A percentile compares a stretch with the other conserved stretches of the same genome.
Evolutionary conservation across 2,888 invertebrate species (phyloP).

Genomic region (Caradrina kadenii): DNA sequence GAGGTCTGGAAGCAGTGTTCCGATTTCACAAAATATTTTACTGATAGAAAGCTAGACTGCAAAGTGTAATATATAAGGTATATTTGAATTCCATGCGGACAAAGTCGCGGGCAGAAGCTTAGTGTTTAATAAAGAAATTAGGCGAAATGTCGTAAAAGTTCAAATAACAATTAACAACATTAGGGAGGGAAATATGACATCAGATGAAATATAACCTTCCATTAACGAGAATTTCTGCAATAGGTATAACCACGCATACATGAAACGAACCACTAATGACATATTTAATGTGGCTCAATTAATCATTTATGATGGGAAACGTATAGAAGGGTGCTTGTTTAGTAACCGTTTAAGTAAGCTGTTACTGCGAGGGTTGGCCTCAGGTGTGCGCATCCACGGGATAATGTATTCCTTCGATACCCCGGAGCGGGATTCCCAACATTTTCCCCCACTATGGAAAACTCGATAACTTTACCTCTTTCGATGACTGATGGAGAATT

Average conservation of each 20-base stretch:
- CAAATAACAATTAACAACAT: slow-evolving; percentile 54
- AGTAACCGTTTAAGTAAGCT: slow-evolving; percentile 51
- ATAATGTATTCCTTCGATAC: slow-evolving; percentile 72
- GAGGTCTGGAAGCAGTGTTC: no score
- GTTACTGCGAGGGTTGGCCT: slow-evolving; percentile 54
- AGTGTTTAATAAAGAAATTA: slow-evolving; percentile 4
- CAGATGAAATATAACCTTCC: slow-evolving; percentile 46
- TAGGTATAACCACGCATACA: slow-evolving; percentile 20
- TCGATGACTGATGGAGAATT: slow-evolving; percentile 58
- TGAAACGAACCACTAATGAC: slow-evolving; percentile 45
- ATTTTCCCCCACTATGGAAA: slow-evolving; percentile 48
- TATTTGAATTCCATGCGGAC: no score
- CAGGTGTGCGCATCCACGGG: slow-evolving; percentile 63
- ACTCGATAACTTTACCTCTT: slow-evolving; percentile 50
- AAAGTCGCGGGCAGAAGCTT: no score
- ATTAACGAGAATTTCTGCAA: slow-evolving; percentile 43
- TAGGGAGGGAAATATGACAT: slow-evolving; percentile 27
- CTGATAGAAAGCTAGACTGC: no score
- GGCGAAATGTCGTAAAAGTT: slow-evolving; percentile 23
- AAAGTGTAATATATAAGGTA: no score
- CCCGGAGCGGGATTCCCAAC: slow-evolving; percentile 38
- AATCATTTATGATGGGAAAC: slow-evolving; percentile 53
- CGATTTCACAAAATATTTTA: no score
- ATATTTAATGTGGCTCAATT: slow-evolving; percentile 48
- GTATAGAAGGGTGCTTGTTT: slow-evolving; percentile 39